These are phyloP conservation scores for Tyrannus savana DNA, from an alignment of 2,113 vertebrate species.

Conservation along the genomic window DNA sequence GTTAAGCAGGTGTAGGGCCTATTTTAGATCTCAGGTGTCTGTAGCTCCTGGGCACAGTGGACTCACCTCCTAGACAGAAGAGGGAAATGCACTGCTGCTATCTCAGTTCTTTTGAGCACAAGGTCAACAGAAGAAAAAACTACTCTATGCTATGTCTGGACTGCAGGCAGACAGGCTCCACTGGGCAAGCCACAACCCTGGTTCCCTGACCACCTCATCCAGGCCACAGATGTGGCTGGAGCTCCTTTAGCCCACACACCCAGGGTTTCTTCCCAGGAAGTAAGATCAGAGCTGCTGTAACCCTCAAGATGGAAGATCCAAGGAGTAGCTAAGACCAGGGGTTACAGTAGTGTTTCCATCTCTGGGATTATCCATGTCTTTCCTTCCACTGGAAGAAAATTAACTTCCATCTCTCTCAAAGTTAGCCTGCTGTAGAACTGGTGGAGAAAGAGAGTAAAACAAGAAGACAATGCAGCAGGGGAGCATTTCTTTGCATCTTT, in stretches of 20 bases:
- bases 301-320: background rate
- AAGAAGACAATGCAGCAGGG: background rate
- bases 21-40: background rate
- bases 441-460: background rate
- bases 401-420: background rate
- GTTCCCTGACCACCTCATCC: background rate
- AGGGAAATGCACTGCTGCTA: background rate
- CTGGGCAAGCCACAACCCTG: background rate
- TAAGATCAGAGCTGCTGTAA: background rate
- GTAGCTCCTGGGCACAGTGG: background rate
- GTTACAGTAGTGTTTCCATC: background rate
- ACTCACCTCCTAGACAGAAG: background rate
- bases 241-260: background rate
- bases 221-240: background rate
- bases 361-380: background rate
- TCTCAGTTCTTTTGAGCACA: background rate
- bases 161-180: background rate
- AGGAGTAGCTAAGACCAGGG: background rate
- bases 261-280: background rate
- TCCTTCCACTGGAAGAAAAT: background rate
- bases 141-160: background rate
- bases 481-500: slow-evolving; percentile 9
- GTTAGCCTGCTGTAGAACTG: background rate
- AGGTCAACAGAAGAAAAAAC: background rate
- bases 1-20: background rate